Evolutionary conservation across 2,113 vertebrate genomes (phyloP).

Genomic region (Circaetus gallicus): DNA sequence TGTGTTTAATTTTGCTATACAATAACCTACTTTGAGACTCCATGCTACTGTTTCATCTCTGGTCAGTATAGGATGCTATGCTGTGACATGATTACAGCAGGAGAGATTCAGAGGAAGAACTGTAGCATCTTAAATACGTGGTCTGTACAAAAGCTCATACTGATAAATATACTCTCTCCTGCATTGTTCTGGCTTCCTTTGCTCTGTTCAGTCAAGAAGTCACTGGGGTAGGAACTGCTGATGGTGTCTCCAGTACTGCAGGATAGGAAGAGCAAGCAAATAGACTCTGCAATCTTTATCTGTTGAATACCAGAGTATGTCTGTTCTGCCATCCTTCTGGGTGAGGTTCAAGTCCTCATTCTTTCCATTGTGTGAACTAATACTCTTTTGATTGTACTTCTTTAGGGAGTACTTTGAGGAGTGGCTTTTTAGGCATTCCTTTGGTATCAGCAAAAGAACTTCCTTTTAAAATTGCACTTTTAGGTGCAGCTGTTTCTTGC

Average conservation of each 20-base stretch:
- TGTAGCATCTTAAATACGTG: rapidly evolving
- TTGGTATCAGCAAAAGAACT: constrained; percentile 10
- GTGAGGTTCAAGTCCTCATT: constrained; percentile 47
- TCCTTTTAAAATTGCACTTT: background rate
- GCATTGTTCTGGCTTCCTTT: background rate
- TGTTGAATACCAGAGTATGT: background rate
- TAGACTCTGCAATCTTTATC: background rate
- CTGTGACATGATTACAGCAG: background rate
- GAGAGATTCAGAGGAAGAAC: background rate
- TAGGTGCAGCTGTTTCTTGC: background rate
- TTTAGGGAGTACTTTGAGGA: constrained; percentile 35
- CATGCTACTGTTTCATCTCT: background rate
- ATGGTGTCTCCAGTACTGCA: background rate
- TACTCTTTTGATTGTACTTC: background rate
- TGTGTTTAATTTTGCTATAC: rapidly evolving
- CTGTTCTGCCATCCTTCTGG: constrained; percentile 22
- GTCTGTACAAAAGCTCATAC: background rate
- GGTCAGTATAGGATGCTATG: background rate
- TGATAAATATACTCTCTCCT: background rate
- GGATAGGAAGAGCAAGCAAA: background rate
- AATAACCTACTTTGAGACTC: background rate
- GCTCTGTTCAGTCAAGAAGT: too few relatives aligned
- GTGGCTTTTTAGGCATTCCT: constrained; percentile 48
- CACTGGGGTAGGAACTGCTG: background rate
- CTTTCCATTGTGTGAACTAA: constrained; percentile 47